A percentile compares a stretch with the other conserved stretches of the same genome.
These are phyloP conservation scores for Gastrophryne carolinensis DNA, from an alignment of 2,797 vertebrate species.

Conservation along the genomic window DNA sequence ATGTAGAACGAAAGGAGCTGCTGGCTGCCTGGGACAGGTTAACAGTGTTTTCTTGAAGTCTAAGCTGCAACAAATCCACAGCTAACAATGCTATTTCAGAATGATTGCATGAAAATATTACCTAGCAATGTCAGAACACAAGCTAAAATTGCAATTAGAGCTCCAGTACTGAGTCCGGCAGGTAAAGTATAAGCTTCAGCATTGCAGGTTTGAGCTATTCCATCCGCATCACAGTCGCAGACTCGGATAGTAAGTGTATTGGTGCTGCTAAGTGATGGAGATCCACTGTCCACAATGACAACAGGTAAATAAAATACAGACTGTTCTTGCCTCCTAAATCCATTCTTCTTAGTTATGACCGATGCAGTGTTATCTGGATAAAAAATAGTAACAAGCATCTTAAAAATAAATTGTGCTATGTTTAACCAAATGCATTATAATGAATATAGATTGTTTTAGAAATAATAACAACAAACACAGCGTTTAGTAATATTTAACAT, in stretches of 20 bases:
- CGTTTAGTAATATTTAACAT: too few species aligned
- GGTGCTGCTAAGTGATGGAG: constrained; percentile 89
- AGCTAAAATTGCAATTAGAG: constrained; percentile 91
- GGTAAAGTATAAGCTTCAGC: constrained; percentile 86
- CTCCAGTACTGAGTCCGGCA: constrained; percentile 89
- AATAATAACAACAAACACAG: too few species aligned
- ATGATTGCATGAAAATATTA: too few species aligned
- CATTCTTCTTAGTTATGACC: constrained; percentile 80
- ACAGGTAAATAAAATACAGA: constrained; percentile 85
- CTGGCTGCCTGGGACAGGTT: too few species aligned
- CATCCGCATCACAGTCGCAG: constrained; percentile 86
- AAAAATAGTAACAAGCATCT: too few species aligned
- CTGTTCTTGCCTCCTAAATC: constrained; percentile 88
- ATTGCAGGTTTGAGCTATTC: constrained; percentile 83
- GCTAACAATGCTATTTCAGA: too few species aligned
- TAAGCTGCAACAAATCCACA: too few species aligned
- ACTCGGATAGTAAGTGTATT: constrained; percentile 91
- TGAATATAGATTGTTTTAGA: too few species aligned
- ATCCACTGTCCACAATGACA: constrained; percentile 89
- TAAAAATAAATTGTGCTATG: too few species aligned
- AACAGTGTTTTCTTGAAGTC: too few species aligned
- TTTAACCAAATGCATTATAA: too few species aligned
- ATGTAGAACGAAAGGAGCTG: too few species aligned
- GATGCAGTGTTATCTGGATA: constrained; percentile 93
- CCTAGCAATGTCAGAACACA: constrained; percentile 90